phyloP scores from a whole-genome alignment of 2,113 vertebrate species.

The Hypanus sabinus region DNA sequence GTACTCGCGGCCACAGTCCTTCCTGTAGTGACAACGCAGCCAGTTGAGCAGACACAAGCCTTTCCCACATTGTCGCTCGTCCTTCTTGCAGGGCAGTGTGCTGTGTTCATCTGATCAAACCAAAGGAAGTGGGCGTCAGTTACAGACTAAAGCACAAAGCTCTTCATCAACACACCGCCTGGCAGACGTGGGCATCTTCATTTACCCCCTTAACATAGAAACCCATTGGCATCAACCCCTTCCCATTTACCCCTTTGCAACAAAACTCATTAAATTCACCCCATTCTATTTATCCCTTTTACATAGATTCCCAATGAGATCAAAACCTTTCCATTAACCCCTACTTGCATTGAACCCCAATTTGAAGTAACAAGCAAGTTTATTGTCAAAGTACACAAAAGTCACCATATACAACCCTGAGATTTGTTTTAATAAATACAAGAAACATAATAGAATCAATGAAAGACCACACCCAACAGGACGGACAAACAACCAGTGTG shows the following conservation, averaged over 20 bases:
- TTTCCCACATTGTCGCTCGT: conserved; percentile 55
- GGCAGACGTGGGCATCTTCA: background rate
- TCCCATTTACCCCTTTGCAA: background rate
- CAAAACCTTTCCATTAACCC: background rate
- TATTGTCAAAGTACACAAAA: too few relatives aligned
- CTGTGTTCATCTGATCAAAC: conserved; percentile 52
- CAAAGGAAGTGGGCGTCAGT: background rate
- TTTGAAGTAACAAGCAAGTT: too few relatives aligned
- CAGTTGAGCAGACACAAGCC: conserved; percentile 56
- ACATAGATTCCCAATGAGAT: background rate
- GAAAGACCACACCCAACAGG: too few relatives aligned
- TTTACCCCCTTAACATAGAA: background rate
- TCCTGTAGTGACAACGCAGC: conserved; percentile 66
- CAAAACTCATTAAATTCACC: too few relatives aligned
- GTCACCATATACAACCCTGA: too few relatives aligned
- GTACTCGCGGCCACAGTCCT: conserved; percentile 62
- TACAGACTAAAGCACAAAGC: background rate
- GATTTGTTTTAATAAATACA: too few relatives aligned
- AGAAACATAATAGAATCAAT: too few relatives aligned
- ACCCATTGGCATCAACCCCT: background rate
- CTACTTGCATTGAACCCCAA: background rate
- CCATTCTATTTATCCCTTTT: background rate
- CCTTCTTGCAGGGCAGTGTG: conserved; percentile 51
- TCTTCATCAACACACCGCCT: background rate
- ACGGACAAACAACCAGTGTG: too few relatives aligned